Percentiles rank a stretch among this genome's conserved stretches.
Conservation (phyloP, 2,888 invertebrate species). For the Seira musarum region DNA sequence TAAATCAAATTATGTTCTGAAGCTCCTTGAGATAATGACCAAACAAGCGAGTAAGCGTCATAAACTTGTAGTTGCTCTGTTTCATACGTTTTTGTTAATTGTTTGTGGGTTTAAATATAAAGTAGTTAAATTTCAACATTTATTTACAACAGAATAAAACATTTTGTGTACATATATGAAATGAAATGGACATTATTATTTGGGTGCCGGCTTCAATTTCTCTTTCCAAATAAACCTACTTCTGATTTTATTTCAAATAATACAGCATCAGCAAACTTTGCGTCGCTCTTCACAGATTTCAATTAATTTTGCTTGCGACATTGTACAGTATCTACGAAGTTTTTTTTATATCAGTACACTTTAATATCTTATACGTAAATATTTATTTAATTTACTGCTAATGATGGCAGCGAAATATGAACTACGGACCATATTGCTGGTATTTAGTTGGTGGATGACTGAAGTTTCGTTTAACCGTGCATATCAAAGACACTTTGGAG, state of each 20-base stretch:
- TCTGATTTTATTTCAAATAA: background rate
- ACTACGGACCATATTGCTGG: slow-evolving; percentile 28
- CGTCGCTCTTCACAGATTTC: background rate
- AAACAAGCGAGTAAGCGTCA: too few relatives aligned
- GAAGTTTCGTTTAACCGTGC: slow-evolving; percentile 49
- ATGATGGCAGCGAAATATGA: slow-evolving; percentile 46
- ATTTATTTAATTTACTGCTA: background rate
- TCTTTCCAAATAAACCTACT: background rate
- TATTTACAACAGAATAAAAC: slow-evolving; percentile 25
- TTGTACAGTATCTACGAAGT: background rate
- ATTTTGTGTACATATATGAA: slow-evolving; percentile 9
- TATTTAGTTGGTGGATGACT: background rate
- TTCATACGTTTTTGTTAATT: too few relatives aligned
- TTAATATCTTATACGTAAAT: slow-evolving; percentile 8
- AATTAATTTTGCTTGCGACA: slow-evolving; percentile 14
- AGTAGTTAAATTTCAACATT: slow-evolving; percentile 10
- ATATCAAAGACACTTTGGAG: slow-evolving; percentile 73
- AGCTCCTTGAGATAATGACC: too few relatives aligned
- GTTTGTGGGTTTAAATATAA: background rate
- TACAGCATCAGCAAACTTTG: background rate
- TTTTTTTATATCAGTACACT: background rate
- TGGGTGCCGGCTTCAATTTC: too few relatives aligned
- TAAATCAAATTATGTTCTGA: too few relatives aligned
- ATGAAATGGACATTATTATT: background rate
- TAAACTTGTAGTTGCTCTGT: too few relatives aligned